phyloP scores from a whole-genome alignment of 2,888 invertebrate species.

The Drosophila mayaguana region DNA sequence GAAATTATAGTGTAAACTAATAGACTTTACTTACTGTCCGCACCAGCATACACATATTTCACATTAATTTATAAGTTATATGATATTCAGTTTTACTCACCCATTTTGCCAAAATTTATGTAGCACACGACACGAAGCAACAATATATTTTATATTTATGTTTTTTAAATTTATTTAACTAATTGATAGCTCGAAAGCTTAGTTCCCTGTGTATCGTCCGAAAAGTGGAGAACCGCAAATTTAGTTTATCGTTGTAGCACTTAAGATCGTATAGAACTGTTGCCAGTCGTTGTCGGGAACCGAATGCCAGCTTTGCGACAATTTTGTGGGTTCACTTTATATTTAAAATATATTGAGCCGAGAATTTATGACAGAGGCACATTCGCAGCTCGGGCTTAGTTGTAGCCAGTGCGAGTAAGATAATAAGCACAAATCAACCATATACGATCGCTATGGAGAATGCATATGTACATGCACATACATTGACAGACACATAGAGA shows the following conservation, averaged over 20 bases:
- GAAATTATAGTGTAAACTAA: neutral
- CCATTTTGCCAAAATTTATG: constrained; percentile 58
- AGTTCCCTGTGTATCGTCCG: neutral
- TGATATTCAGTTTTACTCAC: constrained; percentile 53
- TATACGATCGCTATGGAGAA: constrained; percentile 15
- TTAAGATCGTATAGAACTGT: constrained; percentile 42
- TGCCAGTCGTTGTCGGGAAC: constrained; percentile 38
- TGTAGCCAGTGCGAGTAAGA: constrained; percentile 48
- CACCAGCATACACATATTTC: neutral
- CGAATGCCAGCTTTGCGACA: constrained; percentile 50
- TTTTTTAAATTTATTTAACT: neutral
- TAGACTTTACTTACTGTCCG: neutral
- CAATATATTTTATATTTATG: neutral
- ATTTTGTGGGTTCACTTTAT: constrained; percentile 52
- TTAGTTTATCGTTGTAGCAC: constrained; percentile 1
- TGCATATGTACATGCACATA: constrained; percentile 13
- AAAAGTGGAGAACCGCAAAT: neutral
- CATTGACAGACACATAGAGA: neutral
- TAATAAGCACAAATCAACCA: constrained; percentile 46
- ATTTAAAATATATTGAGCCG: constrained; percentile 47
- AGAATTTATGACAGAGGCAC: constrained; percentile 61
- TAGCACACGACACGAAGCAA: constrained; percentile 26
- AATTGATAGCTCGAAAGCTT: neutral
- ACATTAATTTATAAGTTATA: constrained; percentile 2
- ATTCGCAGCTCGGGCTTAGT: constrained; percentile 42